Base-by-base conservation (phyloP, 2,888 invertebrate species). In the Agrilus mali region DNA sequence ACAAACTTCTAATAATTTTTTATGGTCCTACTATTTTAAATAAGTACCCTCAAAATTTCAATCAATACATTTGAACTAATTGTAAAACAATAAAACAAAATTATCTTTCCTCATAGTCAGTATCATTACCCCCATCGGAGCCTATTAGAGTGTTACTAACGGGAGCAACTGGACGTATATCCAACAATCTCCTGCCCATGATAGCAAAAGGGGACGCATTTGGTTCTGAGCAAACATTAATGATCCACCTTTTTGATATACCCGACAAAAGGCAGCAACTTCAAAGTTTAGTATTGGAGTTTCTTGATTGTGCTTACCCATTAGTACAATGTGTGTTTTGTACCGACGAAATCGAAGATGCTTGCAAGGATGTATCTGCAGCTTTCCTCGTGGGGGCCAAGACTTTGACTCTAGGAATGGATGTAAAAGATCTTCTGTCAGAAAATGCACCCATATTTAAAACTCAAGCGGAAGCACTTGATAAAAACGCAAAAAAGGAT, bases 371-470 rank as follows among this genome's bases (percentile, higher is more conserved):
- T 70, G 86, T 90, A 40, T 86, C 90, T 54, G 88, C 88, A 42
- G 95, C 92, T 36, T 92, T 96, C 65, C 71, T 95, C 46, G 92
- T 96, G 40, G 95, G 95, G 32, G 82, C 94, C 31, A 93, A 94
- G 93, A 95, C 95, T 1, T 80, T 95, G 42, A 84, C 82, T 58
- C 82, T 87, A 63, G 95, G 95, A 42, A 96, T 95, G 95, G 95
- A 96, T 65, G 78, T 95, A 41, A 96, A 94, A 65, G 95, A 96
- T 61, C 75, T 96, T 34, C 73, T 95, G 7, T 83, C 88, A n/a
- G 94, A 93, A 16, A 96, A 95, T 69, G 93, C 94, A 6, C 87
- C 86, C 63, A 95, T 96, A 61, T 95, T 95, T 69, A 90, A 93
- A 67, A 83, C 79, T 41, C 94, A 94, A 69, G 95, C 95, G 14